A percentile compares a stretch with the other conserved stretches of the same genome.
These are phyloP conservation scores for Tridacna crocea DNA, from an alignment of 2,888 invertebrate species.

Conservation along the genomic window DNA sequence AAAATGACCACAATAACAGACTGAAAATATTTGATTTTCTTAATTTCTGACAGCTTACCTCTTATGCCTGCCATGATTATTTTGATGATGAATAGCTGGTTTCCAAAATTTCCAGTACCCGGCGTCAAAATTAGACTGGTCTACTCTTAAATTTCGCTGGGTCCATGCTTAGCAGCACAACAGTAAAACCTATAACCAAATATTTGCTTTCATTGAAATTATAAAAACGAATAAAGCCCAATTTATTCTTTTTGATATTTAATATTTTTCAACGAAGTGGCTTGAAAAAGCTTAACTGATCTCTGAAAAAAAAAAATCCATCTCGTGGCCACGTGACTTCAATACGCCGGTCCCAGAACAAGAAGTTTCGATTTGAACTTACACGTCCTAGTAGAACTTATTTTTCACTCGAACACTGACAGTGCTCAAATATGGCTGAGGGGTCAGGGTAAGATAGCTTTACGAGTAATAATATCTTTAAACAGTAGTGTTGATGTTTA, in stretches of 20 bases:
- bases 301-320: neutral
- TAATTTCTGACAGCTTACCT: conserved; percentile 58
- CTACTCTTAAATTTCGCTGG: neutral
- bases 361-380: conserved; percentile 58
- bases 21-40: neutral
- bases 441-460: conserved; percentile 57
- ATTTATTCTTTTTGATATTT: too few relatives aligned
- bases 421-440: conserved; percentile 58
- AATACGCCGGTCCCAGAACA: conserved; percentile 62
- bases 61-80: conserved; percentile 73
- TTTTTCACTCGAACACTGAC: conserved; percentile 14
- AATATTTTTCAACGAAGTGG: too few relatives aligned
- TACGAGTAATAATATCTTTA: too few relatives aligned
- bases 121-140: neutral
- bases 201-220: too few relatives aligned
- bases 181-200: too few relatives aligned
- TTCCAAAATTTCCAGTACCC: neutral
- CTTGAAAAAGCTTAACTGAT: too few relatives aligned
- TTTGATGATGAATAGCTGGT: conserved; percentile 34
- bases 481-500: too few relatives aligned
- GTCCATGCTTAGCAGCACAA: neutral
- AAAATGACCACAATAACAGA: too few relatives aligned
- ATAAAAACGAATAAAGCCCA: too few relatives aligned
- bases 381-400: conserved; percentile 25
- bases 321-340: conserved; percentile 54